Conservation (phyloP, 2,888 invertebrate genomes). For the Ennomos fuscantarius region DNA sequence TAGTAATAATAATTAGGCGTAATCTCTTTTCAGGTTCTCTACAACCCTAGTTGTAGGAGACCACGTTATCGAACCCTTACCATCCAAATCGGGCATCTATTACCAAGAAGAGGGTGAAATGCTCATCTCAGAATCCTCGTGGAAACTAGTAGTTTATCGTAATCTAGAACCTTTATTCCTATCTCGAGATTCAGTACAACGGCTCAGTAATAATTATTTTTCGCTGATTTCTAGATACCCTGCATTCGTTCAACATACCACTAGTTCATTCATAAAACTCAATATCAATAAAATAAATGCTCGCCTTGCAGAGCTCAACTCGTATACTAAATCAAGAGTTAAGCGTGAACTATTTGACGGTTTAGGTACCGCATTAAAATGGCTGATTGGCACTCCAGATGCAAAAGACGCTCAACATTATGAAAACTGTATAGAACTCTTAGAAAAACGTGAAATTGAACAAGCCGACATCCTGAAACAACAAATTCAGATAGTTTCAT, state of each 20-base stretch:
- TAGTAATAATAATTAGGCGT: constrained; percentile 6
- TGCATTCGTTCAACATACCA: constrained; percentile 32
- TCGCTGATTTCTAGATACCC: too few species aligned
- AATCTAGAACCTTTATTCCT: constrained; percentile 40
- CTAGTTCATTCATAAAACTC: constrained; percentile 33
- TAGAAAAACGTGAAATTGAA: too few species aligned
- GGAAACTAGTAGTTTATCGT: constrained; percentile 41
- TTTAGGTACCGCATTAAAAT: too few species aligned
- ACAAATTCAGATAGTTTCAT: too few species aligned
- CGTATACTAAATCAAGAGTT: too few species aligned
- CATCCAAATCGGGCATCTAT: constrained; percentile 35
- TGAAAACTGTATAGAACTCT: too few species aligned
- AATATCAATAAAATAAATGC: constrained; percentile 41
- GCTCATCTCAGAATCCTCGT: constrained; percentile 32
- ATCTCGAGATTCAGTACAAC: constrained; percentile 34
- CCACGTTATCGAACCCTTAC: constrained; percentile 24
- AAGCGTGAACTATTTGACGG: too few species aligned
- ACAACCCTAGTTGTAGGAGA: constrained; percentile 21
- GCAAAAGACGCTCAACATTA: too few species aligned
- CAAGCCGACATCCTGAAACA: too few species aligned
- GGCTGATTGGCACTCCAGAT: too few species aligned
- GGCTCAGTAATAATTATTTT: constrained; percentile 30
- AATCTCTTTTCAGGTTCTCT: constrained; percentile 29
- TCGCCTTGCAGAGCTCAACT: too few species aligned
- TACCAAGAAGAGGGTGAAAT: constrained; percentile 33